A percentile compares a stretch with the other conserved stretches of the same genome.
phyloP scores from a whole-genome alignment of 2,113 vertebrate species.

The Chitala chitala region DNA sequence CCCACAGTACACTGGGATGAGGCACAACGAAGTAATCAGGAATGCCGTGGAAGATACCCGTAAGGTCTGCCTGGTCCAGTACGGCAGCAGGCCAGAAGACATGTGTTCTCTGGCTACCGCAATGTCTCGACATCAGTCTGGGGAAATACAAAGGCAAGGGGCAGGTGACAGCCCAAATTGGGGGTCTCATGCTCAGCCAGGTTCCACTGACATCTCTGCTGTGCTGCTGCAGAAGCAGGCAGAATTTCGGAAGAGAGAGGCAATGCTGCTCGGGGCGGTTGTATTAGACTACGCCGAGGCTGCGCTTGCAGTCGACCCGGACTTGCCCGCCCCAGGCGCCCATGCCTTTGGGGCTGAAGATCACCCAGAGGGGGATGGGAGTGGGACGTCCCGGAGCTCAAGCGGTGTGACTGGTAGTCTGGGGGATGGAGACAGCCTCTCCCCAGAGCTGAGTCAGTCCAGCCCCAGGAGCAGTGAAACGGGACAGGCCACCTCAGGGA shows the following conservation, averaged over 20 bases:
- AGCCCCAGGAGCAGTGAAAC: conserved; percentile 65
- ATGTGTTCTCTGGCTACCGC: conserved; percentile 55
- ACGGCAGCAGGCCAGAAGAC: conserved; percentile 29
- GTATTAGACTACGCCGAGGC: conserved; percentile 53
- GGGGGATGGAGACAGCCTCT: conserved; percentile 60
- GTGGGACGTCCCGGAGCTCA: conserved; percentile 56
- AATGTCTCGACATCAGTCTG: conserved; percentile 58
- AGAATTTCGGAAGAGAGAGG: conserved; percentile 59
- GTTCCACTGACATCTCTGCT: background rate
- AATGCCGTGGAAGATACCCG: conserved; percentile 52
- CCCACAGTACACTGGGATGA: conserved; percentile 54
- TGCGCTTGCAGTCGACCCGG: conserved; percentile 40
- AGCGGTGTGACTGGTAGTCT: conserved; percentile 66
- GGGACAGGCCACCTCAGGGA: conserved; percentile 56
- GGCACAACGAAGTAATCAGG: conserved; percentile 29
- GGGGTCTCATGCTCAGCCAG: background rate
- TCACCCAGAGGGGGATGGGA: conserved; percentile 41
- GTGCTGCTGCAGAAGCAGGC: conserved; percentile 48
- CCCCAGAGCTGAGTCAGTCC: conserved; percentile 62
- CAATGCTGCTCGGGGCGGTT: conserved; percentile 61
- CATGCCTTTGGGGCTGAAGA: conserved; percentile 19
- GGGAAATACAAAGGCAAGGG: conserved; percentile 23
- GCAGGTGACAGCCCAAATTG: conserved; percentile 28
- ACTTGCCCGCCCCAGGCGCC: background rate
- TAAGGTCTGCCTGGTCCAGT: conserved; percentile 50